These are phyloP conservation scores for Pseudococcus jackbeardsleyi DNA, from an alignment of 2,888 invertebrate species.

Conservation along the genomic window DNA sequence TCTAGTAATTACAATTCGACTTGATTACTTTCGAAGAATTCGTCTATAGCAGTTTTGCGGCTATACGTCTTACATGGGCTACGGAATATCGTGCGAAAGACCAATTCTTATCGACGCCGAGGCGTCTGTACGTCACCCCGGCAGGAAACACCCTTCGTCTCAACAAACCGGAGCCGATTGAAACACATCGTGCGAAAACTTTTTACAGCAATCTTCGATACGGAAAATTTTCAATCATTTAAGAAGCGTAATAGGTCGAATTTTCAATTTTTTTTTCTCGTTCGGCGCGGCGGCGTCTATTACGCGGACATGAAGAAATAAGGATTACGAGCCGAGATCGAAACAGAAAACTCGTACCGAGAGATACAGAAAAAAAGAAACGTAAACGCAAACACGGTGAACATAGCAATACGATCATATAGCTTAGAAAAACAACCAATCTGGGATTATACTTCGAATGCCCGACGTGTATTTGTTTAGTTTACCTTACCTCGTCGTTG, in stretches of 20 bases:
- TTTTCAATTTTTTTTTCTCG: neutral
- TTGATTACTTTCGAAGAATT: slow-evolving; percentile 42
- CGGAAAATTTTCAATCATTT: neutral
- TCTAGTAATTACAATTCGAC: slow-evolving; percentile 34
- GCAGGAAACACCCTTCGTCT: neutral
- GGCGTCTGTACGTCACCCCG: neutral
- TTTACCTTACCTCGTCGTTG: neutral
- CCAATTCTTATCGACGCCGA: neutral
- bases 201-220: neutral
- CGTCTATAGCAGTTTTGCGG: neutral
- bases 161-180: neutral
- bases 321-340: neutral
- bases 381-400: neutral
- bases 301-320: neutral
- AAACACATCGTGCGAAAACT: slow-evolving; percentile 1
- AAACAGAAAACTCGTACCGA: neutral
- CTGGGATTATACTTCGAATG: slow-evolving; percentile 17
- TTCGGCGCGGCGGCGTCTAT: too few species aligned
- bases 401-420: neutral
- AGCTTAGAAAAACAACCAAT: slow-evolving; percentile 32
- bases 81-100: neutral
- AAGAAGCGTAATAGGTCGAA: neutral
- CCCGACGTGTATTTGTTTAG: neutral
- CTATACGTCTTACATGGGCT: neutral
- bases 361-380: neutral